phyloP scores from a whole-genome alignment of 2,888 invertebrate genomes.

The Pammene aurita region DNA sequence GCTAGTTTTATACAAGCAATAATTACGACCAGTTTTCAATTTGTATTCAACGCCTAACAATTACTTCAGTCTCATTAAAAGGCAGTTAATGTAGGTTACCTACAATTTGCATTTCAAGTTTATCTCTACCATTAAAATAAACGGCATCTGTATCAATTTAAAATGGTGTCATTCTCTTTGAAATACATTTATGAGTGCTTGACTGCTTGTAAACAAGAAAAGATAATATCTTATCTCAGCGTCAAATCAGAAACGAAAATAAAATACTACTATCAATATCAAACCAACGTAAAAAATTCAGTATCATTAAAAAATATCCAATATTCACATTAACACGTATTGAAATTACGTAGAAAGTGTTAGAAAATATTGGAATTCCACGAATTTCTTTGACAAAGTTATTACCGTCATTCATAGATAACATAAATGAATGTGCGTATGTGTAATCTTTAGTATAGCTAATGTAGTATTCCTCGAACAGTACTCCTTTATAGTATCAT shows the following conservation, averaged over 20 bases:
- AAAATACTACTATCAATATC: too few relatives aligned
- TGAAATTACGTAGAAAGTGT: slow-evolving; percentile 10
- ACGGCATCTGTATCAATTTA: slow-evolving; percentile 12
- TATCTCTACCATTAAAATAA: slow-evolving; percentile 12
- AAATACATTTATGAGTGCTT: slow-evolving; percentile 10
- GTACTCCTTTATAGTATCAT: background rate
- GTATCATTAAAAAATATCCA: background rate
- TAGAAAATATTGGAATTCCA: slow-evolving; percentile 9
- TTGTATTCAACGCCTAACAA: background rate
- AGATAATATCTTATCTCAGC: slow-evolving; percentile 17
- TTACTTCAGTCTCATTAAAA: slow-evolving; percentile 17
- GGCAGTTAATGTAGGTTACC: slow-evolving; percentile 7
- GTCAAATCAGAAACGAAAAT: too few relatives aligned
- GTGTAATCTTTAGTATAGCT: too few relatives aligned
- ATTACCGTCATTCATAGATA: background rate
- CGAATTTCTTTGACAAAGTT: slow-evolving; percentile 4
- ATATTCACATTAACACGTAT: background rate
- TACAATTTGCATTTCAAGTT: slow-evolving; percentile 22
- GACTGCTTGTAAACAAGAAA: slow-evolving; percentile 20
- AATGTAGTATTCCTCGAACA: slow-evolving; percentile 2
- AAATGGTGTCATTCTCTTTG: slow-evolving; percentile 6
- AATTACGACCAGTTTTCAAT: slow-evolving; percentile 8
- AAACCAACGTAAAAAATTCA: too few relatives aligned
- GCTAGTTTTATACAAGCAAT: background rate
- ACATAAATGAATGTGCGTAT: slow-evolving; percentile 8